Conservation (phyloP, 2,113 vertebrate genomes). For the Eleginops maclovinus region DNA sequence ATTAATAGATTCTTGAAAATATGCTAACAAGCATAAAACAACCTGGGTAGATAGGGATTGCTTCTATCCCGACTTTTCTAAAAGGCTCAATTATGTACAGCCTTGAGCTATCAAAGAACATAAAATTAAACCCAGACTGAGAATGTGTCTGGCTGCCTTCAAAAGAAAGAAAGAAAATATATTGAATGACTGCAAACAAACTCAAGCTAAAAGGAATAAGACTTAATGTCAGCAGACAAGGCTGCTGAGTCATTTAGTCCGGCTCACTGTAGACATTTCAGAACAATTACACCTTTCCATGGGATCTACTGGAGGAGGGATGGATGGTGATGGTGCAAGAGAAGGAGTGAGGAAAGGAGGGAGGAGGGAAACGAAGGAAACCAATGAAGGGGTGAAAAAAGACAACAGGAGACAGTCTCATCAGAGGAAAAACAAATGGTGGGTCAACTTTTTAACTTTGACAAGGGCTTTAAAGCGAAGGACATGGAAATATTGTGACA, state of each 20-base stretch:
- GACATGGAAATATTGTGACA: not conserved
- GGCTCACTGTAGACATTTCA: conserved; percentile 53
- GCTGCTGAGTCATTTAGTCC: conserved; percentile 62
- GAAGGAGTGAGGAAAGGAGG: conserved; percentile 11
- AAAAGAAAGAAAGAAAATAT: conserved; percentile 18
- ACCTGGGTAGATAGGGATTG: conserved; percentile 9
- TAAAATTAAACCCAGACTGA: conserved; percentile 21
- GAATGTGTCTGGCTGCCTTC: conserved; percentile 18
- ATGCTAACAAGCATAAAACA: conserved; percentile 29
- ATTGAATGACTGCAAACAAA: conserved; percentile 59
- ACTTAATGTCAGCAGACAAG: conserved; percentile 41
- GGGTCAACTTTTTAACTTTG: not conserved
- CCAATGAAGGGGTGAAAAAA: conserved; percentile 23
- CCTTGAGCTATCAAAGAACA: conserved; percentile 40
- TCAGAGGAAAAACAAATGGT: not conserved
- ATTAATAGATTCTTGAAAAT: conserved; percentile 13
- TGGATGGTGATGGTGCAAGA: not conserved
- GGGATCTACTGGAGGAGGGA: conserved; percentile 33
- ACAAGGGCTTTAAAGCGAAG: too few species aligned
- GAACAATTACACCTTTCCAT: conserved; percentile 65
- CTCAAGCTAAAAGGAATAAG: conserved; percentile 41
- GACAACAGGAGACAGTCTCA: conserved; percentile 9
- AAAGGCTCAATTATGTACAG: conserved; percentile 27
- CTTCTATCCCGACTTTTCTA: conserved; percentile 42
- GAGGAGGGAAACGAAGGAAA: conserved; percentile 19